These are phyloP conservation scores for Harpalus rufipes DNA, from an alignment of 2,888 invertebrate species.

Conservation along the genomic window DNA sequence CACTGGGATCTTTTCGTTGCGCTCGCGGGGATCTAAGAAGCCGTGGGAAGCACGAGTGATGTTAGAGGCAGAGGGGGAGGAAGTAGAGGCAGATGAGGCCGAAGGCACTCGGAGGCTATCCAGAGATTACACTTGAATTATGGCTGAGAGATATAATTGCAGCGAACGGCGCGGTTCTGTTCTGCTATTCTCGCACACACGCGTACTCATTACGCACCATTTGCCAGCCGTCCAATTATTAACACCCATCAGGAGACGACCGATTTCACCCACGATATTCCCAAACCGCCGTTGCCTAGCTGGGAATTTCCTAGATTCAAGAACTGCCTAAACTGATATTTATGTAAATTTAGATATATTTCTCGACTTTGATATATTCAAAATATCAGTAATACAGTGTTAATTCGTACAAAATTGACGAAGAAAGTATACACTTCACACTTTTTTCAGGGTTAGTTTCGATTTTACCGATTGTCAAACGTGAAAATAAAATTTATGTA, in stretches of 20 bases:
- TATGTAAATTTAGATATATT: no score
- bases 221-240: slow-evolving; percentile 31
- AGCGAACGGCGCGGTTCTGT: slow-evolving; percentile 71
- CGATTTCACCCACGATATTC: neutral
- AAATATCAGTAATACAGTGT: no score
- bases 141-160: slow-evolving; percentile 80
- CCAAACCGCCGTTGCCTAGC: no score
- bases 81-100: slow-evolving; percentile 73
- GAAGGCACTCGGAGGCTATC: slow-evolving; percentile 75
- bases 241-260: neutral
- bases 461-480: no score
- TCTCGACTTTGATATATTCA: no score
- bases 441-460: no score
- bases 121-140: slow-evolving; percentile 82
- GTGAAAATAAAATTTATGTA: no score
- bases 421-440: no score
- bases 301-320: no score
- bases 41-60: slow-evolving; percentile 59
- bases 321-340: no score
- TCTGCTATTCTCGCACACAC: slow-evolving; percentile 22
- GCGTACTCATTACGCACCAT: slow-evolving; percentile 64
- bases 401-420: no score
- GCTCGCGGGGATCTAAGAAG: slow-evolving; percentile 66
- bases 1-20: slow-evolving; percentile 56
- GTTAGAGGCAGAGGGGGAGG: slow-evolving; percentile 12